phyloP scores from a whole-genome alignment of 2,113 vertebrate genomes.

The Pedionomus torquatus region DNA sequence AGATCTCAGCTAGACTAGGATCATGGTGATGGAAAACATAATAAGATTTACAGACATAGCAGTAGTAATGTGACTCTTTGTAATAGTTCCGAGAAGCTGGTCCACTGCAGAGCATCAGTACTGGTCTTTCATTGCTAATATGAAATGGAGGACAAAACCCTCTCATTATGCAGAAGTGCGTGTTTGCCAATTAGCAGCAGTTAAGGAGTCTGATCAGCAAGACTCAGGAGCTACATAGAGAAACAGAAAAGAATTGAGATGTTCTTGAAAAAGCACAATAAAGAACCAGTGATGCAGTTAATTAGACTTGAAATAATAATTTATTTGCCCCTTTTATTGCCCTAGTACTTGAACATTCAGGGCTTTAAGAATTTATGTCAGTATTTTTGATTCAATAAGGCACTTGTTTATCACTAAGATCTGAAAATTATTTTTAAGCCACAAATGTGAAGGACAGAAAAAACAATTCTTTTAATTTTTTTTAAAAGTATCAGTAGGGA shows the following conservation, averaged over 20 bases:
- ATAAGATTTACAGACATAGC: conserved; percentile 60
- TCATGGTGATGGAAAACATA: conserved; percentile 18
- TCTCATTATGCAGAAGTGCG: neutral
- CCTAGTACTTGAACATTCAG: neutral
- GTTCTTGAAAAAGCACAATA: conserved; percentile 33
- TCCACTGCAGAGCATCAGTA: conserved; percentile 45
- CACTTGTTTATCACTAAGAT: neutral
- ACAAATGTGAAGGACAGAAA: neutral
- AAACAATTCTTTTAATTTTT: neutral
- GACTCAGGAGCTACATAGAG: neutral
- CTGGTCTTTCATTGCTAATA: conserved; percentile 28
- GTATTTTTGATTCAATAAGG: neutral
- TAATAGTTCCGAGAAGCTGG: conserved; percentile 46
- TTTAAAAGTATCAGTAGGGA: neutral
- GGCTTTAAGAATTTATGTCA: neutral
- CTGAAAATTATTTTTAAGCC: neutral
- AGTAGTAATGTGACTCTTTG: neutral
- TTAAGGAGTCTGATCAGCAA: conserved; percentile 36
- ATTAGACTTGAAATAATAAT: conserved; percentile 22
- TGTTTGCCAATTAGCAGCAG: conserved; percentile 47
- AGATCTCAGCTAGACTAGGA: conserved; percentile 47
- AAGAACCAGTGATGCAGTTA: neutral
- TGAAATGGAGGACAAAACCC: conserved; percentile 35
- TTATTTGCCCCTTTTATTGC: neutral
- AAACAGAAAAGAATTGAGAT: conserved; percentile 33